A percentile compares a stretch with the other conserved stretches of the same genome.
Evolutionary conservation across 2,113 vertebrate species (phyloP).

Genomic region (Bos javanicus): DNA sequence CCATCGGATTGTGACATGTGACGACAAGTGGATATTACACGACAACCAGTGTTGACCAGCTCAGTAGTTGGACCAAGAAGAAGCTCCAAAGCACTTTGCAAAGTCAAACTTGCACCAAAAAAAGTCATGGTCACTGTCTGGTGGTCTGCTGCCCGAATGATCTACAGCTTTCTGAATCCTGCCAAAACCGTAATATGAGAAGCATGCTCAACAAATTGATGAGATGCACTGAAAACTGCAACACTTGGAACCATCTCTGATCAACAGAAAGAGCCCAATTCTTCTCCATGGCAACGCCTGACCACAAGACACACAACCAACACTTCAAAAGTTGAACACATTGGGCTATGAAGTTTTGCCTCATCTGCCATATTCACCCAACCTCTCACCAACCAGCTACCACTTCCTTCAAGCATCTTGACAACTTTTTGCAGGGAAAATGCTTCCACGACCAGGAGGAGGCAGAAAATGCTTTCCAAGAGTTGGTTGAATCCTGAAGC

Average conservation of each 20-base stretch:
- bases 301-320: neutral
- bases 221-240: neutral
- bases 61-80: neutral
- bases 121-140: neutral
- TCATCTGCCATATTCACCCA: neutral
- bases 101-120: neutral
- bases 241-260: neutral
- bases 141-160: neutral
- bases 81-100: neutral
- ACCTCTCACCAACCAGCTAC: neutral
- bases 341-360: neutral
- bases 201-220: neutral
- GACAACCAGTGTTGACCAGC: neutral
- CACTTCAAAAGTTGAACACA: neutral
- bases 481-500: neutral
- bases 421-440: neutral
- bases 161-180: neutral
- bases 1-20: neutral
- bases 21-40: neutral
- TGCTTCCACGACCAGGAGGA: neutral
- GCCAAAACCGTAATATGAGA: neutral
- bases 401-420: neutral
- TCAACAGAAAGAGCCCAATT: neutral
- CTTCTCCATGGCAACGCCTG: neutral
- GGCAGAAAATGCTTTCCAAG: neutral